These are phyloP conservation scores for Phaethornis superciliosus DNA, from an alignment of 2,113 vertebrate species.

Conservation along the genomic window DNA sequence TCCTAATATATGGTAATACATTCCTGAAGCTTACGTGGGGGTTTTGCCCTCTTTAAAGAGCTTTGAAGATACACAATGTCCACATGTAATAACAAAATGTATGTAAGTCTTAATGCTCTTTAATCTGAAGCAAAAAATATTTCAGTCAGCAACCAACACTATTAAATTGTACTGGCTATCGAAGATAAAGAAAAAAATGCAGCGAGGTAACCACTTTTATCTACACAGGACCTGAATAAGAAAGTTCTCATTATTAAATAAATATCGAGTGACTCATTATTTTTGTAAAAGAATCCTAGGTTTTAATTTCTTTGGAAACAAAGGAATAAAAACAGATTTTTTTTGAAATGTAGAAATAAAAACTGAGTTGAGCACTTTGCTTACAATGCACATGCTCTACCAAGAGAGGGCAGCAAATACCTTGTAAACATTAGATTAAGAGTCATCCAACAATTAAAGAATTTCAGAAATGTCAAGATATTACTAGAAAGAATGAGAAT, in stretches of 20 bases:
- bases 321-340: not conserved
- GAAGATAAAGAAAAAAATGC: not conserved
- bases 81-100: not conserved
- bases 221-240: not conserved
- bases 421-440: not conserved
- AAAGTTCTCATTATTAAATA: not conserved
- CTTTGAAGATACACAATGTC: not conserved
- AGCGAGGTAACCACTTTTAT: not conserved
- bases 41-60: not conserved
- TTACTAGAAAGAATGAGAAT: not conserved
- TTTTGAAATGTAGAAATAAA: not conserved
- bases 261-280: not conserved
- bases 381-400: not conserved
- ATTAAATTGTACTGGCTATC: not conserved
- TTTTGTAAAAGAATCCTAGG: not conserved
- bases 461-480: not conserved
- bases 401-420: constrained; percentile 59
- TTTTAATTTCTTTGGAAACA: not conserved
- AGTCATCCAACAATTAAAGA: not conserved
- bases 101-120: not conserved
- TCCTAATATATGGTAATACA: rapidly evolving
- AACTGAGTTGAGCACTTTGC: not conserved
- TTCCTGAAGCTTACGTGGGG: not conserved
- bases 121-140: not conserved
- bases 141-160: not conserved